These are phyloP conservation scores for Dolichallabes microphthalmus DNA, from an alignment of 2,113 vertebrate species.

Conservation along the genomic window DNA sequence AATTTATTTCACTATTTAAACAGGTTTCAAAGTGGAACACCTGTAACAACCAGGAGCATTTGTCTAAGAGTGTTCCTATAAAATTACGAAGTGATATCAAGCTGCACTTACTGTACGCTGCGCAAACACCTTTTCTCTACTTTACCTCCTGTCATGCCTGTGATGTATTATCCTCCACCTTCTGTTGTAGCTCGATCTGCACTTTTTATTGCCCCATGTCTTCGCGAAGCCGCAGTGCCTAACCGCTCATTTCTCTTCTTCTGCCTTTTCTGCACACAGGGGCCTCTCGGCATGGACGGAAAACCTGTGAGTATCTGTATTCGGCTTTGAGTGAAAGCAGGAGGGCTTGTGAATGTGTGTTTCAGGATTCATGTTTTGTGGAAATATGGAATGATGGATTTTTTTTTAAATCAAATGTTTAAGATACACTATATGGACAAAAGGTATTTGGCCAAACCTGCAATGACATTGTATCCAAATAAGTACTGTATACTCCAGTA, in stretches of 20 bases:
- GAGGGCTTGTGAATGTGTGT: constrained; percentile 10
- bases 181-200: constrained; percentile 16
- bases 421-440: too few species aligned
- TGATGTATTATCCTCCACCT: constrained; percentile 26
- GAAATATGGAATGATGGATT: not conserved
- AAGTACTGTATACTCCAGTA: too few species aligned
- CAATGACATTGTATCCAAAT: too few species aligned
- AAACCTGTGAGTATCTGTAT: constrained; percentile 85
- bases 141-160: constrained; percentile 16
- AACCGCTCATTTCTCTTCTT: constrained; percentile 33
- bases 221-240: constrained; percentile 14
- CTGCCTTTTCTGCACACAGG: constrained; percentile 71
- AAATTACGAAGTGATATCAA: constrained; percentile 14
- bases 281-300: constrained; percentile 92
- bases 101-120: not conserved
- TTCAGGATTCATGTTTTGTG: too few species aligned
- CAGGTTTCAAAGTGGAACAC: not conserved
- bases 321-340: not conserved
- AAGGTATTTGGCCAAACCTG: too few species aligned
- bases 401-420: too few species aligned
- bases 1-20: not conserved
- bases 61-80: too few species aligned
- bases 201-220: constrained; percentile 22
- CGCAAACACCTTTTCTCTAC: not conserved
- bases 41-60: not conserved